Conservation (phyloP, 2,113 vertebrate genomes). For the Anoura caudifer region DNA sequence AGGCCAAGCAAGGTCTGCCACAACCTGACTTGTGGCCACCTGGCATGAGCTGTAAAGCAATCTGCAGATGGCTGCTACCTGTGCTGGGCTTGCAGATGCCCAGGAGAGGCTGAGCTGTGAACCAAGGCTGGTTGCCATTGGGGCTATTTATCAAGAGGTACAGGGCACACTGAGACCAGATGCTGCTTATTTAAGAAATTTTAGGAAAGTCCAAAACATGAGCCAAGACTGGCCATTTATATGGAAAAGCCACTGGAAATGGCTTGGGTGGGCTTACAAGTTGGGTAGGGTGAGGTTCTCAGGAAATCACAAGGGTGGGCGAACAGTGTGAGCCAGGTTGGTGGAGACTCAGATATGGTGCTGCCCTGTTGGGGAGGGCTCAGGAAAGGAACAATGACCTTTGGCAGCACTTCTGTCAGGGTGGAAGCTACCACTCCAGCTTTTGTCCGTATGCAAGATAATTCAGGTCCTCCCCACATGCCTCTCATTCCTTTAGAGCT, state of each 20-base stretch:
- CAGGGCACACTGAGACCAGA: too few relatives aligned
- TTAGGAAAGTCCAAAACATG: background rate
- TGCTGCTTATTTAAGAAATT: background rate
- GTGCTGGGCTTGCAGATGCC: too few relatives aligned
- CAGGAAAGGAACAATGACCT: background rate
- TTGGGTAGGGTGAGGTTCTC: background rate
- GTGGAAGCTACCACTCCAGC: background rate
- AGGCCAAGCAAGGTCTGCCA: background rate
- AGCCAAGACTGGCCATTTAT: background rate
- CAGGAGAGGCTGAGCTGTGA: too few relatives aligned
- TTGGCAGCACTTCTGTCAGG: background rate
- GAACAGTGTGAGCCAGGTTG: background rate
- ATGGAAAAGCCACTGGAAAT: background rate
- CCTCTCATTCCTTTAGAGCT: background rate
- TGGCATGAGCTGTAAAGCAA: background rate
- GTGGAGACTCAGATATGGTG: background rate
- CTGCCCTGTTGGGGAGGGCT: background rate
- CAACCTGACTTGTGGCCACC: too few relatives aligned
- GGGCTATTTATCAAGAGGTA: too few relatives aligned
- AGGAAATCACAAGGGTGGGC: background rate
- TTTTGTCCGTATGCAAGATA: background rate
- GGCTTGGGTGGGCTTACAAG: background rate
- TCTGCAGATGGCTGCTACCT: too few relatives aligned
- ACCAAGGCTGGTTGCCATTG: too few relatives aligned
- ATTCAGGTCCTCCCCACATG: background rate